Conservation (phyloP, 1,140 invertebrate species). For the Zaprionus camerounensis region DNA sequence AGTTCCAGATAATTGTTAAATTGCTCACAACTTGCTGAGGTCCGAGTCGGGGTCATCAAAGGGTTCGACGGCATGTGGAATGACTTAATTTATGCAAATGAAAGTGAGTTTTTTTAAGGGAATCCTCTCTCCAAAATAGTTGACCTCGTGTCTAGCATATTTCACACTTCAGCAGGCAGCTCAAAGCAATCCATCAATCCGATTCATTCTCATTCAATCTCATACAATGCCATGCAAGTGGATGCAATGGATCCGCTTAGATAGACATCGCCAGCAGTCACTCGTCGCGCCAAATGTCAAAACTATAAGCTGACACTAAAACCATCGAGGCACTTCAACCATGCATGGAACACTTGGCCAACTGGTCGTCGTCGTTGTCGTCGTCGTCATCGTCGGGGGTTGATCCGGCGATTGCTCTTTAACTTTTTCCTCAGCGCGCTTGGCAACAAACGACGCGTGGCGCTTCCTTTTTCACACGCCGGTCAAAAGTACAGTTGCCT, state of each 20-base stretch:
- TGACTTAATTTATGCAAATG: constrained; percentile 46
- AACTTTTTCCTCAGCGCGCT: constrained; percentile 50
- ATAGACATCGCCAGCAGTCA: constrained; percentile 62
- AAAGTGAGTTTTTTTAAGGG: not conserved
- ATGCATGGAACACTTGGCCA: not conserved
- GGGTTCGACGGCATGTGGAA: constrained; percentile 1
- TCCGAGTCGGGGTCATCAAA: constrained; percentile 12
- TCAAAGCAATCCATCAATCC: constrained; percentile 44
- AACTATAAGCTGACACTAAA: constrained; percentile 81
- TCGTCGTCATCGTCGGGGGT: constrained; percentile 33
- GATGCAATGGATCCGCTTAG: constrained; percentile 2
- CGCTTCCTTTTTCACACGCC: constrained; percentile 71
- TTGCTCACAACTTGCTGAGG: constrained; percentile 53
- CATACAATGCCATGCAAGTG: not conserved
- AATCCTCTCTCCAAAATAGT: not conserved
- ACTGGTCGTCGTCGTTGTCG: not conserved
- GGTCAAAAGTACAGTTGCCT: constrained; percentile 64
- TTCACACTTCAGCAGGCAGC: constrained; percentile 60
- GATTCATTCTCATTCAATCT: not conserved
- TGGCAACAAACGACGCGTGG: constrained; percentile 72
- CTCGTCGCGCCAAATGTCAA: constrained; percentile 65
- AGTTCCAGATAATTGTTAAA: constrained; percentile 68
- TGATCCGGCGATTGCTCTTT: constrained; percentile 62
- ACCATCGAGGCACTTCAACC: constrained; percentile 74
- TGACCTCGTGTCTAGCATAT: constrained; percentile 42